Percentiles rank a stretch among this genome's conserved stretches.
These are phyloP conservation scores for Peromyscus polionotus DNA, from an alignment of 2,113 vertebrate species.

Conservation along the genomic window DNA sequence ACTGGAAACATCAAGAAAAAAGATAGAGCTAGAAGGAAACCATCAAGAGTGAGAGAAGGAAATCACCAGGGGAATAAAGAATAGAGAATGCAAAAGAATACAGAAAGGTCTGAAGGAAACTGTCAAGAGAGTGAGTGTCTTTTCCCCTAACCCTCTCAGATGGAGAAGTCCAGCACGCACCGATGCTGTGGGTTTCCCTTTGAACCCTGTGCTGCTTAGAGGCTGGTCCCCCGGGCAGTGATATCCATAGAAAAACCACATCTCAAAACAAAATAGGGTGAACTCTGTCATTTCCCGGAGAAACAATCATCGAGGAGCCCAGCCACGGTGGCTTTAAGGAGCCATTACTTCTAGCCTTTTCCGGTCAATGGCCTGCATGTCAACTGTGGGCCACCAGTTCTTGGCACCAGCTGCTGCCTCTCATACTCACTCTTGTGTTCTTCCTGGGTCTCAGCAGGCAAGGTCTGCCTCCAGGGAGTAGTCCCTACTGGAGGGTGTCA, in stretches of 20 bases:
- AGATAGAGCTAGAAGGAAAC: too few relatives aligned
- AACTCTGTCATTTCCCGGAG: not conserved
- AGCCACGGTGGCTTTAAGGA: not conserved
- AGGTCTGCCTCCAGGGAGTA: not conserved
- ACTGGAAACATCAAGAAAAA: too few relatives aligned
- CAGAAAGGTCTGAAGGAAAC: too few relatives aligned
- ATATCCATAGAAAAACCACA: not conserved
- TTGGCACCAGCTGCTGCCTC: not conserved
- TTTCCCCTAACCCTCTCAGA: too few relatives aligned
- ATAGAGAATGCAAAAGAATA: too few relatives aligned
- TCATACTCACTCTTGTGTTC: not conserved
- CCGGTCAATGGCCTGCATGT: not conserved
- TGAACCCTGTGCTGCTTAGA: too few relatives aligned
- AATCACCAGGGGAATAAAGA: too few relatives aligned
- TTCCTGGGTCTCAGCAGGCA: not conserved
- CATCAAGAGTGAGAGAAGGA: too few relatives aligned
- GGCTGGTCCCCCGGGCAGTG: too few relatives aligned
- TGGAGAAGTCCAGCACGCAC: too few relatives aligned
- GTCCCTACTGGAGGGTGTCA: not conserved
- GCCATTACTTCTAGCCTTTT: not conserved
- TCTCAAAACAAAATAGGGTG: not conserved
- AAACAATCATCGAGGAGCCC: not conserved
- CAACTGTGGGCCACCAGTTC: not conserved
- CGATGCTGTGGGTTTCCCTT: too few relatives aligned
- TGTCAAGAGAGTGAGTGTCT: too few relatives aligned